Evolutionary conservation across 2,888 invertebrate species (phyloP).

Genomic region (Orthosia gracilis): DNA sequence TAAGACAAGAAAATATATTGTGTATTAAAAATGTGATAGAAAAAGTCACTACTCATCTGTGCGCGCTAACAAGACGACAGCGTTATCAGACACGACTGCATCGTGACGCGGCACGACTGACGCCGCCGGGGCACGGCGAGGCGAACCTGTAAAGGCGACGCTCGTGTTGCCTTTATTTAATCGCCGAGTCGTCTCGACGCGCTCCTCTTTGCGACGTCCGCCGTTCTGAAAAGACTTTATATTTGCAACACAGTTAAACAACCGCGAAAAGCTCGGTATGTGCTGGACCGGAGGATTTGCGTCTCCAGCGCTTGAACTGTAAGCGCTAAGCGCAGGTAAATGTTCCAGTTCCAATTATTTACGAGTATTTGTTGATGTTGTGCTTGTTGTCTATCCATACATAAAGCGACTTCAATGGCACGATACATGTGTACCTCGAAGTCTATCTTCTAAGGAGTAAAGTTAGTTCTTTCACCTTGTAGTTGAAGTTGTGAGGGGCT

Average conservation of each 20-base stretch:
- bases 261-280: conserved; percentile 33
- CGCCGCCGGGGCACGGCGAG: not conserved
- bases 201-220: not conserved
- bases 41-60: conserved; percentile 28
- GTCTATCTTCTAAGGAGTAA: not conserved
- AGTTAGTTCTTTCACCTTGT: not conserved
- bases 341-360: conserved; percentile 7
- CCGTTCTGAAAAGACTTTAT: conserved; percentile 25
- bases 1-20: conserved; percentile 17
- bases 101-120: not conserved
- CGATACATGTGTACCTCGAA: not conserved
- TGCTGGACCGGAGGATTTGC: conserved; percentile 12
- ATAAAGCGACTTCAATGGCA: not conserved
- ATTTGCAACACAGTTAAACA: conserved; percentile 29
- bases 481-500: not conserved
- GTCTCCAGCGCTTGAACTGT: not conserved
- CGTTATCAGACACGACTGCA: conserved; percentile 14
- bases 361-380: conserved; percentile 15
- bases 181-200: not conserved
- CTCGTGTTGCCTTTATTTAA: conserved; percentile 4
- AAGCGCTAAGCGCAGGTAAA: conserved; percentile 10
- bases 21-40: conserved; percentile 31
- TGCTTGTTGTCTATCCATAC: conserved; percentile 1
- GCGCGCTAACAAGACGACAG: conserved; percentile 24
- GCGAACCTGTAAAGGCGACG: not conserved